Evolutionary conservation across 1,140 invertebrate species (phyloP), one percentile per base, ranked within the genome.

Genomic region (Heliothis subflexa): DNA sequence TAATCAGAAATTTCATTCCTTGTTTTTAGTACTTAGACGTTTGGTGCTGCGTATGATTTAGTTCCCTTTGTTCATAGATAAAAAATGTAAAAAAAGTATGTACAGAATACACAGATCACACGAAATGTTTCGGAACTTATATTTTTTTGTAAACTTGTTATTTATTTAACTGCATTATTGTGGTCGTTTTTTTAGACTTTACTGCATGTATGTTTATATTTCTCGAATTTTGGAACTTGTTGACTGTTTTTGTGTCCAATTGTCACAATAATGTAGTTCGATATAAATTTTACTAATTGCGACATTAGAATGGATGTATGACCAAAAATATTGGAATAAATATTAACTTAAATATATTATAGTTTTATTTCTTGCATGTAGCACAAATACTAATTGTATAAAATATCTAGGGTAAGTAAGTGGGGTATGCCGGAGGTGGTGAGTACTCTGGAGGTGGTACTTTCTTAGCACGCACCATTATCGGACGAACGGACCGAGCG

Each of bases 211-310:
- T 86, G 81, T 86, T 85, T 85, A 85, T 85, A 86, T 85, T 87
- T 85, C 89, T 92, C 87, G 88, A 89, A 89, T 91, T 91, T 91
- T 89, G 81, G 83, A 86, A 86, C 81, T 85, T 89, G 85, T 92
- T 91, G 84, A 88, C 85, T 86, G 82, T 88, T 89, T 81, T 85
- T 86, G 78, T 84, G 80, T 86, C 86, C 83, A 82, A 81, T 85
- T 81, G 73, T 87, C 87, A 87, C 83, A 81, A 82, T 89, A 91
- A 88, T 92, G 89, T 88, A 89, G 88, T 93, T 89, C 85, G 85
- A 91, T 89, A 80, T 72, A 84, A 85, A 74, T 89, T 87, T 82
- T 86, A 82, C 81, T 82, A 85, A 85, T 85, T 78, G 72, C 79
- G 86, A 88, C 85, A 85, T 83, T 85, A 88, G 88, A 84, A 84